Conservation (phyloP, 2,113 vertebrate species). For the Zingel zingel region DNA sequence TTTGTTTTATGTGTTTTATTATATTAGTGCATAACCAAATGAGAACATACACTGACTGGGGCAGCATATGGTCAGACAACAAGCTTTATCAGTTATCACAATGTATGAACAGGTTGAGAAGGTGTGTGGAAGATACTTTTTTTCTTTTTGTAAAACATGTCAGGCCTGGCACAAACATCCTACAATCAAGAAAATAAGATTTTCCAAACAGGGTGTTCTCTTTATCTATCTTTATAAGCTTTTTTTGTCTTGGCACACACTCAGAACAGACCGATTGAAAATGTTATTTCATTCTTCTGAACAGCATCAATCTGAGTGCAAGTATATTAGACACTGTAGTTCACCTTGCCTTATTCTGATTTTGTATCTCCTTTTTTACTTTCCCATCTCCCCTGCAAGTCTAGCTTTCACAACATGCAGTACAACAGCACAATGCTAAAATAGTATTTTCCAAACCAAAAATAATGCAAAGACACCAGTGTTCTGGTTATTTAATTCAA, state of each 20-base stretch:
- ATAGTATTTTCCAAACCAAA: slow-evolving; percentile 45
- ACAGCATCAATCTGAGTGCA: slow-evolving; percentile 12
- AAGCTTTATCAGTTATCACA: slow-evolving; percentile 63
- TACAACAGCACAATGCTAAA: slow-evolving; percentile 6
- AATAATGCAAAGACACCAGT: slow-evolving; percentile 6
- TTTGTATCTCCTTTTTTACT: slow-evolving; percentile 1
- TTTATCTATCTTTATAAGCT: slow-evolving; percentile 24
- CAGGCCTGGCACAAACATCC: background rate
- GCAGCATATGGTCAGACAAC: slow-evolving; percentile 50
- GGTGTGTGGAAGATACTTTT: background rate
- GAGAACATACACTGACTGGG: slow-evolving; percentile 43
- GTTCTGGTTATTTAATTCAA: background rate
- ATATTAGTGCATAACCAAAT: slow-evolving; percentile 68
- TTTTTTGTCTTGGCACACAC: slow-evolving; percentile 39
- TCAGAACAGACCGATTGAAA: slow-evolving; percentile 3
- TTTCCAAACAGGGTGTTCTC: background rate
- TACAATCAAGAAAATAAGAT: background rate
- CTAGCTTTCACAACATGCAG: slow-evolving; percentile 14
- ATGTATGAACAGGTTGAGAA: slow-evolving; percentile 13
- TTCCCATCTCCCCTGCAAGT: background rate
- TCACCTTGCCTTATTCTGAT: slow-evolving; percentile 67
- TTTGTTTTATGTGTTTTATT: slow-evolving; percentile 64
- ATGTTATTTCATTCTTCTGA: slow-evolving; percentile 14
- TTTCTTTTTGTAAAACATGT: slow-evolving; percentile 9
- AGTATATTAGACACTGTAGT: slow-evolving; percentile 25